Evolutionary conservation across 2,797 vertebrate genomes (phyloP).

Genomic region (Galagoides demidoff): DNA sequence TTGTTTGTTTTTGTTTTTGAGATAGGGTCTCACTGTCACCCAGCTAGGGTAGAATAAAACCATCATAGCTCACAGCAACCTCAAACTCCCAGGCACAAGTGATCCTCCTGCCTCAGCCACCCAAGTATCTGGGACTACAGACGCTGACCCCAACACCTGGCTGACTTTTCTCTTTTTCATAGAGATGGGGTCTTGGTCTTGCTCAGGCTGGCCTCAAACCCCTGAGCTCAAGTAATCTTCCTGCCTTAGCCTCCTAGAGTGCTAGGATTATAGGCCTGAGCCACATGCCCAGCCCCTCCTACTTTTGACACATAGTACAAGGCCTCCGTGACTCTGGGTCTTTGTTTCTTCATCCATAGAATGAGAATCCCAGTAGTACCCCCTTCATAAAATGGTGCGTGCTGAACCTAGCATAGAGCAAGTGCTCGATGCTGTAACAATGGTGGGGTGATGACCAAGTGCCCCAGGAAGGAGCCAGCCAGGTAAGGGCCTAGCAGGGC

Average conservation of each 20-base stretch:
- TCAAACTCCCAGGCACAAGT: not conserved
- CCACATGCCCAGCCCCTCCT: not conserved
- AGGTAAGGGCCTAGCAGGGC: not conserved
- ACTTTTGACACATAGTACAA: not conserved
- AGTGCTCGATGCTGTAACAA: accelerated
- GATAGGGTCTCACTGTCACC: not conserved
- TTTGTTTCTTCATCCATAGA: not conserved
- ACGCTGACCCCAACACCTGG: no score
- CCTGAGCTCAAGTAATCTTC: not conserved
- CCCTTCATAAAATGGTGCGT: not conserved
- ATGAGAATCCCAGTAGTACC: accelerated
- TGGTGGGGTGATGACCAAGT: not conserved
- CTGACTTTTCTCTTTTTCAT: not conserved
- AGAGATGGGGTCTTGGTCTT: not conserved
- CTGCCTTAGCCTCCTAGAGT: not conserved
- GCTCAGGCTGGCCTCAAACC: not conserved
- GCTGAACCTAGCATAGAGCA: not conserved
- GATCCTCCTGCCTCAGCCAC: not conserved
- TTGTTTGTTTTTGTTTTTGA: not conserved
- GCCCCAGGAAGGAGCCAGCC: not conserved
- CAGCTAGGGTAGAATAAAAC: not conserved
- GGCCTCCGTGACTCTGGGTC: not conserved
- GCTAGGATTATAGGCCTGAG: not conserved
- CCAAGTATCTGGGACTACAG: not conserved
- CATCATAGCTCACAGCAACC: not conserved